Base-by-base conservation (phyloP, 1,140 invertebrate species). In the Campoletis sonorensis region DNA sequence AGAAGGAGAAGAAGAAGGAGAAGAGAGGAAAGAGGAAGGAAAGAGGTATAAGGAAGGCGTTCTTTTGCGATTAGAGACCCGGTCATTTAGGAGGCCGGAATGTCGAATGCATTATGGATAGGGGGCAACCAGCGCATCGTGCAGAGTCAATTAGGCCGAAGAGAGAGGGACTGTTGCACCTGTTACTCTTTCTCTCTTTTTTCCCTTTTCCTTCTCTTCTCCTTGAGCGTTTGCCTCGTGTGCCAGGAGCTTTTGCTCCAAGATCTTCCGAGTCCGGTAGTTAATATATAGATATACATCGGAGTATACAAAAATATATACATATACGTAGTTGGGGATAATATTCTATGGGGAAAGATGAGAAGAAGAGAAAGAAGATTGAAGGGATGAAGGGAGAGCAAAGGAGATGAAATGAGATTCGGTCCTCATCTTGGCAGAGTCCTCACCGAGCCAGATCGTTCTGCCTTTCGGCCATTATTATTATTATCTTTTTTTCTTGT, bases 101-200 rank as follows among this genome's bases (percentile, higher is more conserved):
- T 84, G 81, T 84, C 85, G 86, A 79, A 86, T 85, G 85, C 79
- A 86, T 86, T 86, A 86, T 86, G 86, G 86, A 86, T 86, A 70
- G 82, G 82, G 61, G 26, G 54, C 16, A 82, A 83, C 82, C 82
- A 23, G 23, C n/a, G 82, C 81, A 84, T 84, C 82, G 84, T 67
- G 61, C 73, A 71, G 82, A 84, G 81, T 86, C 86, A 86, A 86
- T 86, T 86, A 86, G 85, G 61, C 27, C n/a, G 61, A 15, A 67
- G 81, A 75, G 23, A 67, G 81, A 75, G 83, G 23, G 23, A 15
- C 23, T 67, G 54, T 54, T 84, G 81, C 79, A 82, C 78, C 82
- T 78, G 72, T 80, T 81, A 80, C 71, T 58, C 40, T 27, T 72
- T 72, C 70, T 79, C 76, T 33, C 82, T 49, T 40, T 49, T 75